Percentiles rank a stretch among this genome's conserved stretches.
phyloP scores from a whole-genome alignment of 2,113 vertebrate species.

The Barnardius zonarius region DNA sequence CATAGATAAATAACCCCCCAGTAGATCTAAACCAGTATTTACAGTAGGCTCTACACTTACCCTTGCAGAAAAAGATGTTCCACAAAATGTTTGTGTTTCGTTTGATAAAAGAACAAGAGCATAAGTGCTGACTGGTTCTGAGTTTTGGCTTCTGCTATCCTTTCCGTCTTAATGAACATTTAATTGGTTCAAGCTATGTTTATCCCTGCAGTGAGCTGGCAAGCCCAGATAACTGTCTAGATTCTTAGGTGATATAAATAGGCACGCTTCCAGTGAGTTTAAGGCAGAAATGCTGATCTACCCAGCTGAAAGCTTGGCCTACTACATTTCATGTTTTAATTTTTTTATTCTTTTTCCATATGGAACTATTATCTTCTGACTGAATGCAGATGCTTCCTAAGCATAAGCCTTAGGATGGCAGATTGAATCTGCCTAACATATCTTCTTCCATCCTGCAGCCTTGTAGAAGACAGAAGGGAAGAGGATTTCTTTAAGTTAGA shows the following conservation, averaged over 20 bases:
- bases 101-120: neutral
- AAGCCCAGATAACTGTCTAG: constrained; percentile 10
- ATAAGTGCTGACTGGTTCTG: neutral
- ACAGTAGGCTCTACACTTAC: neutral
- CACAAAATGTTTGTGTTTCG: neutral
- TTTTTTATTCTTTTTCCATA: neutral
- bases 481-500: neutral
- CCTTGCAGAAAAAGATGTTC: neutral
- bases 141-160: neutral
- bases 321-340: neutral
- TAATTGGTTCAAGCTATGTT: constrained; percentile 34
- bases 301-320: neutral
- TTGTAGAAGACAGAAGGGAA: neutral
- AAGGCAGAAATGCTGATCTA: constrained; percentile 10
- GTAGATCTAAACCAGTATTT: neutral
- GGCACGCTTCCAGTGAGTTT: neutral
- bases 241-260: neutral
- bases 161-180: neutral
- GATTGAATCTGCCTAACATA: neutral
- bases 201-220: constrained; percentile 29
- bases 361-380: neutral
- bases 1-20: neutral
- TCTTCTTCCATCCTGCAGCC: neutral
- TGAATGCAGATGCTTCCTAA: neutral
- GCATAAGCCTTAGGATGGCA: neutral